These are phyloP conservation scores for Pterocles gutturalis DNA, from an alignment of 2,113 vertebrate species.

Conservation along the genomic window DNA sequence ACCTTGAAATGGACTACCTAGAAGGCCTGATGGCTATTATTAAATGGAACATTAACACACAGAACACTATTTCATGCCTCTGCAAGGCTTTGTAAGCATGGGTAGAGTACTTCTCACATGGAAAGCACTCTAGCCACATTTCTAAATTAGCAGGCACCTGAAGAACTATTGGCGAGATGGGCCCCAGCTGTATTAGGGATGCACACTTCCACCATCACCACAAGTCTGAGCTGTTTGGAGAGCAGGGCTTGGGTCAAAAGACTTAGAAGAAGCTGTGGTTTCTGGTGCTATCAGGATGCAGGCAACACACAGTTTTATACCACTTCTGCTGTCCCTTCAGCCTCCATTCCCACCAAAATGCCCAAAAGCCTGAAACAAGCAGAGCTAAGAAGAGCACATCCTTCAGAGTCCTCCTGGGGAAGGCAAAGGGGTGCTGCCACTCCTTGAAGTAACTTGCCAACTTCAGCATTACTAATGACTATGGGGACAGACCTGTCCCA, in stretches of 20 bases:
- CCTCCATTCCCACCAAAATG: not conserved
- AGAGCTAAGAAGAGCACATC: not conserved
- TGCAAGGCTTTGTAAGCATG: not conserved
- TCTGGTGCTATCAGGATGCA: not conserved
- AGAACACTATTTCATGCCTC: constrained; percentile 30
- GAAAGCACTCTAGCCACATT: not conserved
- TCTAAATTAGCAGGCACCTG: not conserved
- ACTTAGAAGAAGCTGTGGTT: not conserved
- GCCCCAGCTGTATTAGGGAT: not conserved
- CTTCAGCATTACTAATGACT: not conserved
- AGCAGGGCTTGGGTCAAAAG: not conserved
- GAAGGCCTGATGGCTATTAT: constrained; percentile 11
- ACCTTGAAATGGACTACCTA: constrained; percentile 53
- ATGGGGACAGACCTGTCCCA: not conserved
- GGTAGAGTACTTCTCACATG: not conserved
- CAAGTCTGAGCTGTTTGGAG: not conserved
- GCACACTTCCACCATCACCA: not conserved
- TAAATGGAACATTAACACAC: constrained; percentile 46
- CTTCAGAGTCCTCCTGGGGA: not conserved
- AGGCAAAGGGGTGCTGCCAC: not conserved
- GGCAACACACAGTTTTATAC: not conserved
- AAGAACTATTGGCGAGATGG: not conserved
- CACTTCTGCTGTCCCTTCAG: not conserved
- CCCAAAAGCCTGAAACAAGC: not conserved
- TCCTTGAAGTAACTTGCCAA: not conserved